Base-by-base conservation (phyloP, 2,113 vertebrate genomes). In the Solea senegalensis region DNA sequence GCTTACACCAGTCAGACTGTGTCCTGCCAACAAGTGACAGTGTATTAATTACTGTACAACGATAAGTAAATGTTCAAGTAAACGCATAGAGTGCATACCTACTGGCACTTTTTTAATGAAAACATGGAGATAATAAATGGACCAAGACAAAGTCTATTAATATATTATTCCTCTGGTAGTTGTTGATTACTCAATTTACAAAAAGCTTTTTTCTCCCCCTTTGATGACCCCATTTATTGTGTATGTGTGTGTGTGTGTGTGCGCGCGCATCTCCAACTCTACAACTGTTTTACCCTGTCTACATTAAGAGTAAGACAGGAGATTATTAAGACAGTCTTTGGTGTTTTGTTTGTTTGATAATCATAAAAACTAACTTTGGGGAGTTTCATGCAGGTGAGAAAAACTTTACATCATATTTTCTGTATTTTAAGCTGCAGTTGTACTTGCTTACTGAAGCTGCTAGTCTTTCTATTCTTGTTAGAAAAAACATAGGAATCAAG, bases 311-410 rank as follows among this genome's bases (percentile, higher is more conserved):
- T 60, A 40, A 7, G 61, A 66, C 1, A 3, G 27, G 51, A 43
- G 63, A 72, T 68, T 64, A 84, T 72, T 52, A 74, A 64, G 9
- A 26, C 27, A 71, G 63, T 46, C 21, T 10, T 51, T n/a, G 49
- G 41, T 70, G 57, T 71, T 76, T 63, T 65, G 52, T 82, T 83
- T 77, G 57, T 54, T 62, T 72, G 72, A 81, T 44, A 49, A 78
- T 58, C 71, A 49, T 45, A 4, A 63, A 56, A n/a, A 53, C 43
- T 80, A 58, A 53, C 59, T 64, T 34, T 74, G 6, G 0, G 21
- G 21, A 21, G 21, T 21, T 64, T 74, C 49, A 16, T 60, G 60
- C 55, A 70, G 65, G 54, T 14, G 46, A 60, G 27, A 68, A 28
- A 66, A 28, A 65, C 72, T 83, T 61, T 9, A 69, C 43, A 63